Conservation (phyloP, 2,797 vertebrate genomes). For the Aulostomus chinensis region DNA sequence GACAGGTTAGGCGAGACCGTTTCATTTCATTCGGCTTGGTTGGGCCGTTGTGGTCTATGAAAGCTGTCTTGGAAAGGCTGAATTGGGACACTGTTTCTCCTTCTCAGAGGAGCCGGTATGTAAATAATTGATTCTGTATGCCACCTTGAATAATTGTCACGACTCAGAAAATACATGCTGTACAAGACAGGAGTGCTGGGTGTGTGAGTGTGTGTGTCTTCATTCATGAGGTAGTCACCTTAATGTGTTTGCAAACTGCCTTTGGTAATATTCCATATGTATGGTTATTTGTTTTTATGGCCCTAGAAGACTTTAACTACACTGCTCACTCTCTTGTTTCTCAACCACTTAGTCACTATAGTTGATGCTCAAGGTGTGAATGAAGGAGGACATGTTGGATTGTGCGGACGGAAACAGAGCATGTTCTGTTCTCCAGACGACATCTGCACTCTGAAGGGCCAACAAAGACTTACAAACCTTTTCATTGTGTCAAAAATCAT, state of each 20-base stretch:
- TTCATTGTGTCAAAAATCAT: too few relatives aligned
- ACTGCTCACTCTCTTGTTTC: slow-evolving; percentile 17
- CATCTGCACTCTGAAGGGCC: too few relatives aligned
- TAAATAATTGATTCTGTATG: slow-evolving; percentile 11
- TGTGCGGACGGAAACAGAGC: slow-evolving; percentile 19
- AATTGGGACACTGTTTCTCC: not conserved
- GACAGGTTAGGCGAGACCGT: too few relatives aligned
- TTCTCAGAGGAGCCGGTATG: not conserved
- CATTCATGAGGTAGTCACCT: not conserved
- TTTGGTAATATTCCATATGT: not conserved
- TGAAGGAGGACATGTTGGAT: slow-evolving; percentile 20
- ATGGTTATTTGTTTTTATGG: slow-evolving; percentile 4
- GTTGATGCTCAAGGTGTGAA: slow-evolving; percentile 21
- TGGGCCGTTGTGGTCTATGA: too few relatives aligned
- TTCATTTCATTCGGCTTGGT: too few relatives aligned
- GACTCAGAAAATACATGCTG: slow-evolving; percentile 24
- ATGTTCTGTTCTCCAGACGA: slow-evolving; percentile 14
- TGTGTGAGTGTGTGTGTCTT: not conserved
- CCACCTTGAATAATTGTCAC: slow-evolving; percentile 25
- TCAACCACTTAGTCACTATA: too few relatives aligned
- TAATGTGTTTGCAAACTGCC: slow-evolving; percentile 15
- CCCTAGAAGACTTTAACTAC: slow-evolving; percentile 10
- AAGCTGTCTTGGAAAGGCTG: too few relatives aligned
- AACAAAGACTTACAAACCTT: too few relatives aligned
- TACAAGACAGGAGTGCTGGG: not conserved